Conservation (phyloP, 2,113 vertebrate species). For the Cygnus buccinator region DNA sequence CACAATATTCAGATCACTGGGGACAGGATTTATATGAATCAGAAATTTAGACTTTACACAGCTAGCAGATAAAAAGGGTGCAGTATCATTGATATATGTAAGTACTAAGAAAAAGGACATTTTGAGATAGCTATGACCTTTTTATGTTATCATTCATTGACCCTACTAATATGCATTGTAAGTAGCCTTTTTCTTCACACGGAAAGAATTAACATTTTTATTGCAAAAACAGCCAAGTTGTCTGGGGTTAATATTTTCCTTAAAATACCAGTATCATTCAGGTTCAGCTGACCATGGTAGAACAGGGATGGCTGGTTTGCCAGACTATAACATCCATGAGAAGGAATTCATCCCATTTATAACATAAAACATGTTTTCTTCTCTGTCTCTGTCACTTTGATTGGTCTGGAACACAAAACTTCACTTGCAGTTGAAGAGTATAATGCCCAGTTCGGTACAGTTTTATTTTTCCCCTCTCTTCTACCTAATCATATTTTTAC, state of each 20-base stretch:
- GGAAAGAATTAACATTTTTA: background rate
- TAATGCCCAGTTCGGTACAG: background rate
- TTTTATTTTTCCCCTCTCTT: background rate
- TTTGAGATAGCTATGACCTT: background rate
- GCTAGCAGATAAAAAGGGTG: background rate
- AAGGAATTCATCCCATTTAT: background rate
- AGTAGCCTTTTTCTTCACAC: background rate
- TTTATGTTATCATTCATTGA: background rate
- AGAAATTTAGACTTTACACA: background rate
- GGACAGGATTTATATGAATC: background rate
- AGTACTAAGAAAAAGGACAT: background rate
- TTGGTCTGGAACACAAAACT: background rate
- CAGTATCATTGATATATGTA: background rate
- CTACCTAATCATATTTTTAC: background rate
- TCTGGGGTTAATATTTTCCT: background rate
- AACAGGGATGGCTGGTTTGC: background rate
- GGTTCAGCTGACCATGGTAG: background rate
- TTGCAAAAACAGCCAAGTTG: background rate
- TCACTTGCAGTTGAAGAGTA: background rate
- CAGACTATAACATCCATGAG: background rate
- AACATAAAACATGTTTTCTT: background rate
- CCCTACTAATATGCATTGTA: background rate
- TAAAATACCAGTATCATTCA: background rate
- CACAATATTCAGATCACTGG: background rate
- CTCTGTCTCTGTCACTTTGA: background rate